Evolutionary conservation across 2,113 vertebrate species (phyloP).

Genomic region (Sisor rabdophorus): DNA sequence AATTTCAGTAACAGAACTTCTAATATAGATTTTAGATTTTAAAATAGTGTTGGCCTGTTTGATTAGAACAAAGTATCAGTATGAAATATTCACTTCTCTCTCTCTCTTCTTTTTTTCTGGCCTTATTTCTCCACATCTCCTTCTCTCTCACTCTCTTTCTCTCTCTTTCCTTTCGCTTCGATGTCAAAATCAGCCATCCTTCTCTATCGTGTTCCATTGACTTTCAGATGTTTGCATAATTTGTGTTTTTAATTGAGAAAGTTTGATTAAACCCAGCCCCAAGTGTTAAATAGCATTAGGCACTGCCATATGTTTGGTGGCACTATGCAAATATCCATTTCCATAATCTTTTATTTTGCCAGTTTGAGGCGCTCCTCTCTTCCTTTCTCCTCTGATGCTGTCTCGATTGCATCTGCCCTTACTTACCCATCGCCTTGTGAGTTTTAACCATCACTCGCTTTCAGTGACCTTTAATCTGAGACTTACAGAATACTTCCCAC

Average conservation of each 20-base stretch:
- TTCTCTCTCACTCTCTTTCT: too few species aligned
- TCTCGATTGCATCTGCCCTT: constrained; percentile 72
- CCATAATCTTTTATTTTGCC: constrained; percentile 70
- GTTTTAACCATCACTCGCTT: constrained; percentile 53
- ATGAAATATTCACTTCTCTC: too few species aligned
- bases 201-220: constrained; percentile 61
- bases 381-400: constrained; percentile 48
- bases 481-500: constrained; percentile 71
- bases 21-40: not conserved
- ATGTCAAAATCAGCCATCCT: constrained; percentile 71
- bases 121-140: too few species aligned
- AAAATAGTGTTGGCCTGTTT: not conserved
- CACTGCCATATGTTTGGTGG: constrained; percentile 68
- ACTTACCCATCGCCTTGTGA: constrained; percentile 65
- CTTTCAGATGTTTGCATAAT: constrained; percentile 74
- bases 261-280: constrained; percentile 76
- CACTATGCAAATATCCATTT: constrained; percentile 65
- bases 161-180: constrained; percentile 28
- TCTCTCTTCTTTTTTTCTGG: too few species aligned
- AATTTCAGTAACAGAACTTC: not conserved
- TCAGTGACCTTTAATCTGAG: constrained; percentile 75
- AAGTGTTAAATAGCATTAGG: constrained; percentile 73
- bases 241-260: constrained; percentile 74
- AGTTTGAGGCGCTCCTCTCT: constrained; percentile 59
- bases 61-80: not conserved